Base-by-base conservation (phyloP, 2,888 invertebrate genomes). In the Tortricodes alternella region DNA sequence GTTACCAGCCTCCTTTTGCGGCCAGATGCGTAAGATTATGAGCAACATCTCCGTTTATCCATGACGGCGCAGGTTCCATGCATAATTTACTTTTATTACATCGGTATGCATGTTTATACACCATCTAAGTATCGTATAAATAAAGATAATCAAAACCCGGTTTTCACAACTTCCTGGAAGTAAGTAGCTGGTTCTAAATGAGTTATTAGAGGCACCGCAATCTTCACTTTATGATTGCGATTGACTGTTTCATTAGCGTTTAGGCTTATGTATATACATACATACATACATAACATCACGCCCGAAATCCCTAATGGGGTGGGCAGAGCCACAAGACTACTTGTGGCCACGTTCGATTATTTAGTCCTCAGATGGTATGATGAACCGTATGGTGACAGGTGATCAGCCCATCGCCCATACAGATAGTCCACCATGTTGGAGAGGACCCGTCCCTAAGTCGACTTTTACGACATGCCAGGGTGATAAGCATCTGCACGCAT, bases 51-150 rank as follows among this genome's bases (percentile, higher is more conserved):
- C 23, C 11, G 9, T 32, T 55, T 49, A 41, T 11, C 16, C 11
- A 11, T 9, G 39, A 41, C 27, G 24, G 21, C 11, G 24, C 41
- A 49, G 48, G 29, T 29, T 29, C 15, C 4, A 19, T 7, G 35
- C 35, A 43, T 55, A 55, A 49, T 27, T 55, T 55, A 49, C 32
- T 49, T 55, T 55, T 55, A 55, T 43, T 27, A 23, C 29, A 34
- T 11, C 18, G 24, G 13, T 7, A 34, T 24, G 18, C 15, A 21
- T 48, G 34, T 49, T 55, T 43, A 49, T 35, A 27, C 34, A 19
- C 24, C 19, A 3, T 32, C 37, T 53, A 32, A 2, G 27, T 34
- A 27, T 1, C 29, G 11, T 46, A 53, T 55, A 49, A 55, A 55
- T 48, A 55, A 55, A 21, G 48, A 35, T 49, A 35, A 55, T 55